A percentile compares a stretch with the other conserved stretches of the same genome.
These are phyloP conservation scores for Cheumatopsyche charites DNA, from an alignment of 1,140 invertebrate genomes.

Conservation along the genomic window DNA sequence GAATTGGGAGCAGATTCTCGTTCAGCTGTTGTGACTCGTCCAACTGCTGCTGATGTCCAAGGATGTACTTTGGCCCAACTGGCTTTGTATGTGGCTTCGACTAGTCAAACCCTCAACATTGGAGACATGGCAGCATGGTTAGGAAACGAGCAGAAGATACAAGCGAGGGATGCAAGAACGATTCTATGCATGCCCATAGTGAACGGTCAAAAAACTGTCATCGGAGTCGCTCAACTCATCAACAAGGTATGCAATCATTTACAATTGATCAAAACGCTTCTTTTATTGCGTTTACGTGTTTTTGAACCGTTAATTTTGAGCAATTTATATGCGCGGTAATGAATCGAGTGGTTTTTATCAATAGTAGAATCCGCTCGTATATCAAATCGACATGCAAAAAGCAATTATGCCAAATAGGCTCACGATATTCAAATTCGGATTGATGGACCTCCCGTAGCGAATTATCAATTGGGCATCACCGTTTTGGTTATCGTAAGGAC, in stretches of 20 bases:
- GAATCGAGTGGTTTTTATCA: background rate
- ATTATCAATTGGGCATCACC: too few species aligned
- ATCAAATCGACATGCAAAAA: constrained; percentile 6
- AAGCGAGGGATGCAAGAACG: constrained; percentile 64
- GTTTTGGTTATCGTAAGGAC: too few species aligned
- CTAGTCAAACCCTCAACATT: constrained; percentile 83
- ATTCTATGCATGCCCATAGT: constrained; percentile 92
- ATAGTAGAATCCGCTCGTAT: background rate
- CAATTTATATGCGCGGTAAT: too few species aligned
- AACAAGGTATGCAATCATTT: constrained; percentile 78
- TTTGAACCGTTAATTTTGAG: too few species aligned
- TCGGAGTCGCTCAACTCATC: constrained; percentile 92
- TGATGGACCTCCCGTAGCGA: too few species aligned
- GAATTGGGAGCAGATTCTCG: constrained; percentile 37
- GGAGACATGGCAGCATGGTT: constrained; percentile 77
- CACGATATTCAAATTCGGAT: too few species aligned
- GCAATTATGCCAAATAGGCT: too few species aligned
- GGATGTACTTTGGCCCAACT: constrained; percentile 72
- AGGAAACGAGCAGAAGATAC: constrained; percentile 59
- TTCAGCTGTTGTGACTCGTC: constrained; percentile 46
- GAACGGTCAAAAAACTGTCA: constrained; percentile 84
- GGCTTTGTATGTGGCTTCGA: constrained; percentile 80
- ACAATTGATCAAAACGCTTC: too few species aligned
- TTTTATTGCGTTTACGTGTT: too few species aligned
- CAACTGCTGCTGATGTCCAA: constrained; percentile 53